Evolutionary conservation across 2,113 vertebrate genomes (phyloP).

Genomic region (Microcebus ravelobensis): DNA sequence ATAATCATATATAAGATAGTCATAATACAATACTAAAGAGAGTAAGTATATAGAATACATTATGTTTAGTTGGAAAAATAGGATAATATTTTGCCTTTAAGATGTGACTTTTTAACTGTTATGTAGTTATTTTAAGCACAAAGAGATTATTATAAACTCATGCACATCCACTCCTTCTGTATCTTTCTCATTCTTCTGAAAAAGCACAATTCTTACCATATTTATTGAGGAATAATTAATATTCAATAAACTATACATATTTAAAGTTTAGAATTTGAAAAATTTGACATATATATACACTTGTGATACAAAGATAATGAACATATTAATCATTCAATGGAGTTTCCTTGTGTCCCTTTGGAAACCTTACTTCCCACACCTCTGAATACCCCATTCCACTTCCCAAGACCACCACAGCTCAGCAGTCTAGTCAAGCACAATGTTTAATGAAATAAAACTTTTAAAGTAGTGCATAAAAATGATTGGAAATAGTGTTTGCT

Average conservation of each 20-base stretch:
- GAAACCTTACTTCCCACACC: neutral
- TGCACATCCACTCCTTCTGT: neutral
- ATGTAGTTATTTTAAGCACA: neutral
- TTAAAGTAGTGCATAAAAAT: neutral
- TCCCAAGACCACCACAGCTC: too few relatives aligned
- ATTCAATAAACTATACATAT: neutral
- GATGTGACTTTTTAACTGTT: neutral
- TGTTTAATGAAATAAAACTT: neutral
- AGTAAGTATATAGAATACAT: neutral
- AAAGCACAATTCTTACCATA: neutral
- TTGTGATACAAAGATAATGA: neutral
- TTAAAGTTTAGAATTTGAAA: neutral
- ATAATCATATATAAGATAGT: neutral
- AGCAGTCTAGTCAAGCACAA: too few relatives aligned
- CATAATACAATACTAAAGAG: neutral
- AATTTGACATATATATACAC: neutral
- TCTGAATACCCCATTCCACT: neutral
- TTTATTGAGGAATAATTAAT: neutral
- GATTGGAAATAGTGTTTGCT: neutral
- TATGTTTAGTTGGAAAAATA: neutral
- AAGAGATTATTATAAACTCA: neutral
- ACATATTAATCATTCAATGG: neutral
- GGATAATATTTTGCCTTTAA: neutral
- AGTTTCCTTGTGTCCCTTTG: neutral
- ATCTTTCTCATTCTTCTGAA: neutral